Percentiles rank a stretch among this genome's conserved stretches.
Conservation (phyloP, 2,797 vertebrate genomes). For the Benthosema pterotum region DNA sequence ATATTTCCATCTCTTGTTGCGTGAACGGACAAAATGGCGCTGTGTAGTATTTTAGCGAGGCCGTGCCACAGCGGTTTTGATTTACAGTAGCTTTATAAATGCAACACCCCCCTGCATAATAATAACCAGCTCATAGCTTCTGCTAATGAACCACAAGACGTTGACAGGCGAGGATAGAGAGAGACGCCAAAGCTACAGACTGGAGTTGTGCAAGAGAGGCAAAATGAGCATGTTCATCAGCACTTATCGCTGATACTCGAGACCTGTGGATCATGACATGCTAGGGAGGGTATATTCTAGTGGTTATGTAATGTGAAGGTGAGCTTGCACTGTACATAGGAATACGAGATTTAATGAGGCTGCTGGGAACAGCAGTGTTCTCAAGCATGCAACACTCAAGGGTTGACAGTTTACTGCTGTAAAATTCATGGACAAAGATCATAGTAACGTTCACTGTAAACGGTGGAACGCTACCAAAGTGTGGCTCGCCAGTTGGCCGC, state of each 20-base stretch:
- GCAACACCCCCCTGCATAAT: slow-evolving; percentile 48
- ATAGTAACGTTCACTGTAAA: background rate
- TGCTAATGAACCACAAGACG: slow-evolving; percentile 24
- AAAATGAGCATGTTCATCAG: background rate
- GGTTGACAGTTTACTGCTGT: slow-evolving; percentile 7
- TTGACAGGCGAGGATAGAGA: background rate
- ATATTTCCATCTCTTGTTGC: slow-evolving; percentile 55
- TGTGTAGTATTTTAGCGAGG: slow-evolving; percentile 64
- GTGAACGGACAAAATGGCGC: slow-evolving; percentile 11
- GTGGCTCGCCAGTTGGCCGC: no score
- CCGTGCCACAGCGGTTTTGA: slow-evolving; percentile 58
- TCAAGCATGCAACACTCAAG: slow-evolving; percentile 8
- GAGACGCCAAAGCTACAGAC: background rate
- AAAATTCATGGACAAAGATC: background rate
- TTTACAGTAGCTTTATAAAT: slow-evolving; percentile 76
- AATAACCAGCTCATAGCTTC: slow-evolving; percentile 40
- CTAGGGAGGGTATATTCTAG: slow-evolving; percentile 1
- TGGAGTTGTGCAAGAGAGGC: background rate
- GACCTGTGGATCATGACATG: slow-evolving; percentile 5
- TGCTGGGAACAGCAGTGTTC: background rate
- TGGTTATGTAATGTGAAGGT: slow-evolving; percentile 38
- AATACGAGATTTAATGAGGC: slow-evolving; percentile 53
- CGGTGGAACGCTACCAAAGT: no score
- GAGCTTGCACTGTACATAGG: slow-evolving; percentile 26
- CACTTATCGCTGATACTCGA: slow-evolving; percentile 9